A percentile compares a stretch with the other conserved stretches of the same genome.
phyloP scores from a whole-genome alignment of 2,888 invertebrate species.

The Platycheirus rosarum region DNA sequence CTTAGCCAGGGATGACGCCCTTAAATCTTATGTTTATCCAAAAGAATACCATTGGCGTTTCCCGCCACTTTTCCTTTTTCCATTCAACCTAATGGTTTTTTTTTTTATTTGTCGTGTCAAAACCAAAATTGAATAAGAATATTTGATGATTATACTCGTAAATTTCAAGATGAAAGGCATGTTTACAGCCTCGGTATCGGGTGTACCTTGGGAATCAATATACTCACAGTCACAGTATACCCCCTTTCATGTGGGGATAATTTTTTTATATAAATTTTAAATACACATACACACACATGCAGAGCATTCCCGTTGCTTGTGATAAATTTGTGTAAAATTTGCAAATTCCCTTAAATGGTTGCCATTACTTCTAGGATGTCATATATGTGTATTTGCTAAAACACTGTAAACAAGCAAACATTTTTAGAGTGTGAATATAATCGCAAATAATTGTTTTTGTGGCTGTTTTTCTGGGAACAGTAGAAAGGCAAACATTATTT shows the following conservation, averaged over 20 bases:
- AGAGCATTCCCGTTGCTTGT: conserved; percentile 14
- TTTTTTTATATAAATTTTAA: conserved; percentile 24
- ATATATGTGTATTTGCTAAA: conserved; percentile 55
- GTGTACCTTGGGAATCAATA: conserved; percentile 37
- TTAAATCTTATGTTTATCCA: conserved; percentile 44
- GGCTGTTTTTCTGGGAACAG: conserved; percentile 41
- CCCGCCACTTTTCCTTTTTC: conserved; percentile 26
- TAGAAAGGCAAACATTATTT: conserved; percentile 27
- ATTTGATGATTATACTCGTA: conserved; percentile 48
- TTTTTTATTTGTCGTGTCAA: conserved; percentile 29
- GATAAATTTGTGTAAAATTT: conserved; percentile 47
- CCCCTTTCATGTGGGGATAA: conserved; percentile 26
- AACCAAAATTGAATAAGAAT: conserved; percentile 41
- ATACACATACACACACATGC: conserved; percentile 10
- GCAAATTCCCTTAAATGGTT: conserved; percentile 43
- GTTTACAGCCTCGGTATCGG: not conserved
- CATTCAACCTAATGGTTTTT: conserved; percentile 12
- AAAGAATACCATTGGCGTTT: conserved; percentile 34
- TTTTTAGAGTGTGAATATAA: conserved; percentile 52
- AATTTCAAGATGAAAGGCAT: conserved; percentile 52
- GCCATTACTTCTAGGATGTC: conserved; percentile 46
- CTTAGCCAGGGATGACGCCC: conserved; percentile 29
- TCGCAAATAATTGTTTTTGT: conserved; percentile 66
- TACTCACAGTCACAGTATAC: conserved; percentile 9
- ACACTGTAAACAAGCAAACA: conserved; percentile 48